Evolutionary conservation across 2,113 vertebrate genomes (phyloP).

Genomic region (Pelvicachromis taeniatus): DNA sequence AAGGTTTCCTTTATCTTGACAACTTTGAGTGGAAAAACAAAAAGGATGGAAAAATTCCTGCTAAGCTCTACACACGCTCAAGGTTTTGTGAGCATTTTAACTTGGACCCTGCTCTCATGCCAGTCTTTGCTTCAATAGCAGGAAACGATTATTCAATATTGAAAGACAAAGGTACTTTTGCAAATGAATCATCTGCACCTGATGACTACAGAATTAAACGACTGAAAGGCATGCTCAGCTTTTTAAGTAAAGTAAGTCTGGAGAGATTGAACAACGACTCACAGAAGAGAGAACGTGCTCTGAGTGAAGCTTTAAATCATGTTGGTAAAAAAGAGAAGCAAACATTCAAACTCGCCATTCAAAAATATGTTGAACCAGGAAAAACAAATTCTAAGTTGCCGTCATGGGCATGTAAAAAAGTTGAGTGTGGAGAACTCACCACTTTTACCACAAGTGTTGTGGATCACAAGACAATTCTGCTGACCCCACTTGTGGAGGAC

Average conservation of each 20-base stretch:
- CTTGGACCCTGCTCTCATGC: neutral
- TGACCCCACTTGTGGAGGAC: neutral
- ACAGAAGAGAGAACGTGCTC: neutral
- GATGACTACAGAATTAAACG: fast-evolving
- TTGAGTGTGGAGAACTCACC: neutral
- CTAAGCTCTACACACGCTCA: neutral
- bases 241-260: neutral
- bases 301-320: neutral
- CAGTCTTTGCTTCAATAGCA: neutral
- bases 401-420: fast-evolving
- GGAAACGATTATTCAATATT: neutral
- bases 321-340: neutral
- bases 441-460: neutral
- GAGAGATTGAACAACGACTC: too few species aligned
- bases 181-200: neutral
- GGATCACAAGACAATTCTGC: neutral
- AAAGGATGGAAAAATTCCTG: neutral
- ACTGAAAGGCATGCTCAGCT: fast-evolving
- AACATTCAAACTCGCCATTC: neutral
- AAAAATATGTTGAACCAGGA: neutral
- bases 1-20: neutral
- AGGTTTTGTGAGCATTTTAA: neutral
- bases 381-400: neutral
- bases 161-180: neutral
- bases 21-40: neutral